Evolutionary conservation across 35 echinoderm and acorn worm species (phyloP), one percentile per base, ranked within the genome.

Genomic region (Holothuria glaberrima): DNA sequence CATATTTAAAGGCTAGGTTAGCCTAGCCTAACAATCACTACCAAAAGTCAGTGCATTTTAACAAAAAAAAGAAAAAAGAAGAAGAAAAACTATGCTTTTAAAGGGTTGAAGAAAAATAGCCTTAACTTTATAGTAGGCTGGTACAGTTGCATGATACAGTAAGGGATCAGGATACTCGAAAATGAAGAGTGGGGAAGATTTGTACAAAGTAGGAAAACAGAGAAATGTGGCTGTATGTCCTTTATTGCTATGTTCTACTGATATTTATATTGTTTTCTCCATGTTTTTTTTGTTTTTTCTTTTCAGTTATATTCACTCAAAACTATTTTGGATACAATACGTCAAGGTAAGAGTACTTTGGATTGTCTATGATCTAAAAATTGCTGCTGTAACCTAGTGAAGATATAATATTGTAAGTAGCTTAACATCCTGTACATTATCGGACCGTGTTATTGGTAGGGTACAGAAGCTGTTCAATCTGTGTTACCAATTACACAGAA

Each of bases 261-360:
- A 14, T 17, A 0, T 69, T 31, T 32, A 70, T 14, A 70, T 9
- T 7, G 12, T 22, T 70, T 16, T 30, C 67, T 30, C 27, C 27
- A 30, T 14, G 9, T 72, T 19, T 7, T 72, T 31, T 32, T n/a
- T n/a, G n/a, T n/a, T 31, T 72, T 31, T 72, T 31, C 28, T 17
- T 72, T 72, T 10, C 69, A 72, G 69, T 72, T 72, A 72, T 72
- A 72, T 72, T 72, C 69, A 72, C 69, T 32, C 69, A 72, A 72
- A 26, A 72, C 30, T 72, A 32, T 34, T 72, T 28, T 72, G 69
- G 69, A 72, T 72, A 72, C 69, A 72, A 72, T 72, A 72, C 24
- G 17, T 29, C 69, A 32, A 72, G 69, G 69, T 72, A 72, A 72
- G 9, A 12, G 4, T 19, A 5, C 3, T 32, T 30, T 72, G 29